These are phyloP conservation scores for Drosophila biarmipes DNA, from an alignment of 1,140 invertebrate species.

Conservation along the genomic window DNA sequence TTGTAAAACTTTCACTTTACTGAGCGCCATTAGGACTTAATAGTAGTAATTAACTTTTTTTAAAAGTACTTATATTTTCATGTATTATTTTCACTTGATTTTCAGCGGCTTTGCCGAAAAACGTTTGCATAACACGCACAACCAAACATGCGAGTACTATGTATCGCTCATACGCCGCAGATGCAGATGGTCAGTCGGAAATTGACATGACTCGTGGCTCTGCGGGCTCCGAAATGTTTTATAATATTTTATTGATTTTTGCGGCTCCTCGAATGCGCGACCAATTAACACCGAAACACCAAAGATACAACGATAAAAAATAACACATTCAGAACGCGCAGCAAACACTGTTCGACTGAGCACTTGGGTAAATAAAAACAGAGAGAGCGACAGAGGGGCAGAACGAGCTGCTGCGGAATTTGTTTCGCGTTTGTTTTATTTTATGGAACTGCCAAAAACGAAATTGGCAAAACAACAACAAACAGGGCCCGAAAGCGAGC, in stretches of 20 bases:
- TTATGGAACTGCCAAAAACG: slow-evolving; percentile 71
- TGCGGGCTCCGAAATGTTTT: slow-evolving; percentile 24
- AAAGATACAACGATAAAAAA: slow-evolving; percentile 25
- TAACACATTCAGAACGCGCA: slow-evolving; percentile 23
- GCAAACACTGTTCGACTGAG: slow-evolving; percentile 25
- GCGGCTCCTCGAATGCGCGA: slow-evolving; percentile 12
- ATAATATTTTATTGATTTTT: slow-evolving; percentile 46
- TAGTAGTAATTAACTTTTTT: neutral
- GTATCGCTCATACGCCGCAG: slow-evolving; percentile 2
- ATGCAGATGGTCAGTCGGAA: slow-evolving; percentile 6
- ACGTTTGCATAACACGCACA: slow-evolving; percentile 79
- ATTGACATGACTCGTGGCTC: slow-evolving; percentile 14
- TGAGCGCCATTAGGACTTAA: neutral
- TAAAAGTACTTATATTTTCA: slow-evolving; percentile 5
- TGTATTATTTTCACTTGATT: slow-evolving; percentile 17
- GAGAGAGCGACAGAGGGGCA: slow-evolving; percentile 17
- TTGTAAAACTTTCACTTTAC: neutral
- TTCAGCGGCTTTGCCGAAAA: slow-evolving; percentile 36
- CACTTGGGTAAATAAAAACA: slow-evolving; percentile 19
- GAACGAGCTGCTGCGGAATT: slow-evolving; percentile 44
- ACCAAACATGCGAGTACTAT: slow-evolving; percentile 40
- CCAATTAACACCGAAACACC: slow-evolving; percentile 49
- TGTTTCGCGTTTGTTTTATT: slow-evolving; percentile 74
- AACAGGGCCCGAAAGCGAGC: slow-evolving; percentile 44
- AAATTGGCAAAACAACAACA: slow-evolving; percentile 53